Evolutionary conservation across 2,797 vertebrate genomes (phyloP), one percentile per base, ranked within the genome.

Genomic region (Etheostoma nigrum): DNA sequence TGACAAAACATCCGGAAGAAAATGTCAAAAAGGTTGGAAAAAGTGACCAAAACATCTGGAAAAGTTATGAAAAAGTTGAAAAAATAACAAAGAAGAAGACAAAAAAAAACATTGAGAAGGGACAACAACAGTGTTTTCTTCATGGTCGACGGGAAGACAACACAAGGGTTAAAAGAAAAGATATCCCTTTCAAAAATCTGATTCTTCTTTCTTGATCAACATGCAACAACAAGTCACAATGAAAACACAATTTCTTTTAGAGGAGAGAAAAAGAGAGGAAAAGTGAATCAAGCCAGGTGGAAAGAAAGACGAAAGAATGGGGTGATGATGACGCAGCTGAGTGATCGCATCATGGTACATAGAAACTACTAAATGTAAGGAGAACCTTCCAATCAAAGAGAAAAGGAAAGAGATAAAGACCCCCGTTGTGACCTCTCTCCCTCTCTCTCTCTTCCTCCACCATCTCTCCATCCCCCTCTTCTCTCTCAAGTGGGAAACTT

Each of bases 391-490:
- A 73, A 73, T 16, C 10, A 59, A 49, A n/a, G 4, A 67, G 67
- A 67, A 69, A 72, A 40, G n/a, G n/a, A 62, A 23, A 25, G 47
- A 60, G 62, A 68, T 47, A 15, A 33, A 63, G 71, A 45, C 33
- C 49, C 70, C 57, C 2, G 3, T 23, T 68, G 58, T 0, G 1
- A 57, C 72, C 74, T 40, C 10, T 40, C 36, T 40, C 36, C 36
- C 13, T 62, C 58, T 60, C 58, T 60, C 58, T 79, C 23, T 58
- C 52, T 6, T 76, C 79, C 79, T 81, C 79, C 80, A 72, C 74
- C 79, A 67, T 57, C 67, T 54, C 69, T 65, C 68, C 51, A 49
- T 48, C 51, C 25, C 0, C 30, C 13, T 16, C 2, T 21, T 40
- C 47, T 59, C 49, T 49, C 58, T 45, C 62, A 49, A 59, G 49